Percentiles rank a stretch among this genome's conserved stretches.
phyloP scores from a whole-genome alignment of 2,888 invertebrate species.

The Drosophila paucipuncta region DNA sequence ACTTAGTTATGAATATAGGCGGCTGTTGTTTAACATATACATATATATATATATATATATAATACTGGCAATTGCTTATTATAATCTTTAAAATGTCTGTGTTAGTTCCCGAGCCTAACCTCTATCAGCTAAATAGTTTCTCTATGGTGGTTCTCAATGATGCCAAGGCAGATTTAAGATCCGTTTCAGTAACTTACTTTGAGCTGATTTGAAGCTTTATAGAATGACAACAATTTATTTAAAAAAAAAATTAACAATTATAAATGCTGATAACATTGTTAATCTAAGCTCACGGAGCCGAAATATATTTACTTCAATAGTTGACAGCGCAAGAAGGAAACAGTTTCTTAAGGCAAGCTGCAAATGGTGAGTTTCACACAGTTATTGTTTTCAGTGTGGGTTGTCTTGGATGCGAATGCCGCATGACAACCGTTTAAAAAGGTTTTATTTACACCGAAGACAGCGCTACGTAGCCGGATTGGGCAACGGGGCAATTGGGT shows the following conservation, averaged over 20 bases:
- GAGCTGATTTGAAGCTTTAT: neutral
- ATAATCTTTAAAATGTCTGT: neutral
- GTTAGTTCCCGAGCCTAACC: neutral
- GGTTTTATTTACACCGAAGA: constrained; percentile 80
- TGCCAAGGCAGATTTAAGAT: neutral
- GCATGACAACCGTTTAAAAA: constrained; percentile 83
- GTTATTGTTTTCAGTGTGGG: neutral
- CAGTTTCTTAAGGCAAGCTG: too few species aligned
- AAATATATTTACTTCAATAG: neutral
- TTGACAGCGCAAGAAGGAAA: too few species aligned
- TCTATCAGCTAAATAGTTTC: neutral
- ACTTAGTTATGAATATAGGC: neutral
- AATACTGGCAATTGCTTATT: neutral
- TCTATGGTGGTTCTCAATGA: neutral
- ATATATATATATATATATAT: too few species aligned
- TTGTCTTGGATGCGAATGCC: constrained; percentile 41
- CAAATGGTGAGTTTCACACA: neutral
- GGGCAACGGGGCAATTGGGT: constrained; percentile 6
- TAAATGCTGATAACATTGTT: too few species aligned
- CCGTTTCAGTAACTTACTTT: neutral
- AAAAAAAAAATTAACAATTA: rapidly evolving
- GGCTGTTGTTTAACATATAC: neutral
- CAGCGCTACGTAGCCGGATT: constrained; percentile 34
- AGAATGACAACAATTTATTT: neutral
- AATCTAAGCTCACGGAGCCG: neutral